Evolutionary conservation across 2,797 vertebrate genomes (phyloP).

Genomic region (Neoniphon sammara): DNA sequence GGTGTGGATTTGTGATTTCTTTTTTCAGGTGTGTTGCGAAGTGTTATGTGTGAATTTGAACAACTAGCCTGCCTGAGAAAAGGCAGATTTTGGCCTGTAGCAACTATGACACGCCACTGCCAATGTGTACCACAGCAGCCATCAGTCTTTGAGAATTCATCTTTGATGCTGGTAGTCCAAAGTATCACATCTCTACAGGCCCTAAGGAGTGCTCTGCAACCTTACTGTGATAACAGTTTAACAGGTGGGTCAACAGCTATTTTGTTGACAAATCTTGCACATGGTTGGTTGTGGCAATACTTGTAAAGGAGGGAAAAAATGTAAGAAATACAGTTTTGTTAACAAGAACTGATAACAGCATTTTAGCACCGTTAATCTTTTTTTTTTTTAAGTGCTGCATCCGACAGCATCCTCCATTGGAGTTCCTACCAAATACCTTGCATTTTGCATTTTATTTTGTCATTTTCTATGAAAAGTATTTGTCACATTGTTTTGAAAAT

Average conservation of each 20-base stretch:
- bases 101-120: slow-evolving; percentile 23
- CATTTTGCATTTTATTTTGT: no score
- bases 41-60: slow-evolving; percentile 48
- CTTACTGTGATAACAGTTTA: slow-evolving; percentile 24
- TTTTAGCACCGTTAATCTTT: no score
- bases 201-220: slow-evolving; percentile 51
- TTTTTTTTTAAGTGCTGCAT: no score
- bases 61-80: slow-evolving; percentile 66
- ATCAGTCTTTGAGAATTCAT: not conserved
- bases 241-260: slow-evolving; percentile 42
- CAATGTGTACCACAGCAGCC: slow-evolving; percentile 21
- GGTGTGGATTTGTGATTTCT: not conserved
- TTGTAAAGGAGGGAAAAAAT: no score
- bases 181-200: slow-evolving; percentile 23
- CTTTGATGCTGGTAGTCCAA: slow-evolving; percentile 56
- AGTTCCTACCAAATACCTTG: no score
- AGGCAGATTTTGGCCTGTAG: slow-evolving; percentile 47
- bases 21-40: slow-evolving; percentile 68
- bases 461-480: no score
- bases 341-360: no score
- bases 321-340: no score
- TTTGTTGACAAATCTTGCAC: not conserved
- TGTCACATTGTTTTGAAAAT: no score
- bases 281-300: no score
- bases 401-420: no score